Base-by-base conservation (phyloP, 1,140 invertebrate species). In the Microvelia longipes region DNA sequence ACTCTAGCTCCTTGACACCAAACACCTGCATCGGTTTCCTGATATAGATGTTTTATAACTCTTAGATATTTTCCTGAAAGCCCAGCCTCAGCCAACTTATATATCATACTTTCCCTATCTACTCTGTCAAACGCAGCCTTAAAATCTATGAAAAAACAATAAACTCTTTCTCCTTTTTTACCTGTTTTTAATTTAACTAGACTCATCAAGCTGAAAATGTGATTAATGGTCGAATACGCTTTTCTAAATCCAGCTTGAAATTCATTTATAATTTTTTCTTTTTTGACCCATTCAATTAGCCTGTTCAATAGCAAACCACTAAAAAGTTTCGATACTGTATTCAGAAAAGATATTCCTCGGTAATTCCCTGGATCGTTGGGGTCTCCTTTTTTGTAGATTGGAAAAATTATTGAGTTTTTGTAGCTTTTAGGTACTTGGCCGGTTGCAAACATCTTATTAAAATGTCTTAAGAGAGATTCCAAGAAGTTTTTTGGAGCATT, bases 191-290 rank as follows among this genome's bases (percentile, higher is more conserved):
- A 19, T 50, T 50, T 50, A 11, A 50, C 19, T 19, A 50, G 35
- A 50, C 35, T 50, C 35, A 50, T 50, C 5, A 50, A 19, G 19
- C 28, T 69, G 68, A 74, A 75, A 2, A 76, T 72, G 24, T 73
- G 68, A 25, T 75, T 73, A 5, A 73, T 70, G 63, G 73, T 74
- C 14, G 71, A 70, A 50, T 75, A 63, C 1, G 65, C 28, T 29
- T 72, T 74, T n/a, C 75, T 25, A 60, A 77, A 77, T 5, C 75
- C 76, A 2, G 73, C 73, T 71, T 77, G 76, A 2, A 35, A 60
- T 68, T 77, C 75, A 1, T 73, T 74, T 0, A 77, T 28, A 1
- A 72, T 71, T 1, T 71, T 69, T 1, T 72, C 68, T 13, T 30
- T 11, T 27, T 74, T 73, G 1, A 69, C 69, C 73, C 74, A 76